Conservation (phyloP, 1,140 invertebrate genomes). For the Oryzaephilus surinamensis region DNA sequence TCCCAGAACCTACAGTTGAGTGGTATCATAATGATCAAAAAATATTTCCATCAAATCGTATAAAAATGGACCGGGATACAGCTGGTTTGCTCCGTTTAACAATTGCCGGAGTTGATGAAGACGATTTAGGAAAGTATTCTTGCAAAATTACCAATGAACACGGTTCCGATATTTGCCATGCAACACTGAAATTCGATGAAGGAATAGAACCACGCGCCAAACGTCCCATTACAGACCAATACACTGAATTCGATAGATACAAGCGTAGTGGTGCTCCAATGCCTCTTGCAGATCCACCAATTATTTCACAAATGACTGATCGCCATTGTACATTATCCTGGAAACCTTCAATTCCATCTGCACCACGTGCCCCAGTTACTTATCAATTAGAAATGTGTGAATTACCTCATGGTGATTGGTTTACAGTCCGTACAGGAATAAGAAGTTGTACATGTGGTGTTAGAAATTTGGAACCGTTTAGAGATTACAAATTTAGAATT, state of each 20-base stretch:
- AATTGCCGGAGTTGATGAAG: constrained; percentile 58
- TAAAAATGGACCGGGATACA: constrained; percentile 70
- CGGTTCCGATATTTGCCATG: constrained; percentile 72
- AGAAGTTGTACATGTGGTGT: constrained; percentile 78
- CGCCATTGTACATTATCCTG: constrained; percentile 76
- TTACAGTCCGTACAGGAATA: constrained; percentile 67
- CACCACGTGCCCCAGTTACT: constrained; percentile 72
- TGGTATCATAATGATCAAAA: constrained; percentile 74
- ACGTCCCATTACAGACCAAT: constrained; percentile 66
- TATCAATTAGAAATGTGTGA: constrained; percentile 92
- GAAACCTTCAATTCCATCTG: constrained; percentile 78
- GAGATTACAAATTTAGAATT: constrained; percentile 85
- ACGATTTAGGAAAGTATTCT: constrained; percentile 73
- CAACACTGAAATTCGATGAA: constrained; percentile 67
- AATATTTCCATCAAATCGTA: constrained; percentile 67
- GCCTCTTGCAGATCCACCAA: constrained; percentile 75
- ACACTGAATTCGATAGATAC: constrained; percentile 73
- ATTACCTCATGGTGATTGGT: constrained; percentile 79
- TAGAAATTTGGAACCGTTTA: constrained; percentile 68
- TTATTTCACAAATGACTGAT: constrained; percentile 81
- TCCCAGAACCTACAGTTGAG: constrained; percentile 74
- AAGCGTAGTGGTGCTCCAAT: constrained; percentile 68
- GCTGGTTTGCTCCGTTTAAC: constrained; percentile 70
- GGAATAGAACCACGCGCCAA: constrained; percentile 54
- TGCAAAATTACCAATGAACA: constrained; percentile 73